Evolutionary conservation across 2,888 invertebrate species (phyloP).

Genomic region (Tiliacea citrago): DNA sequence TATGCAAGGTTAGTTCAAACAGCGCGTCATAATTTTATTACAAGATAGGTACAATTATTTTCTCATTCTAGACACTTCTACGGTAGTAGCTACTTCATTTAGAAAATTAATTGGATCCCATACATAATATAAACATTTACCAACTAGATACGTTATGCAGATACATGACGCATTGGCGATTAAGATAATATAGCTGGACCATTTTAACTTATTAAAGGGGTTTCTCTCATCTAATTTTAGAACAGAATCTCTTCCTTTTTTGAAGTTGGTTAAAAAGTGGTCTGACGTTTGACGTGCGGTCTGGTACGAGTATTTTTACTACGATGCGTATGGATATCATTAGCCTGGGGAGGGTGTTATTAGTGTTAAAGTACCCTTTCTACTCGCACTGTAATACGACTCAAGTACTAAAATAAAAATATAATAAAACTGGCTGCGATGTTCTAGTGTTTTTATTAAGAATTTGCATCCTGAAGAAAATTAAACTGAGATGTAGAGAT

Average conservation of each 20-base stretch:
- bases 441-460: conserved; percentile 42
- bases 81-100: background rate
- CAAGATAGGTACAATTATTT: background rate
- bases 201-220: conserved; percentile 47
- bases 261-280: conserved; percentile 11
- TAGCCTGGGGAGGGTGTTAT: conserved; percentile 42
- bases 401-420: conserved; percentile 42
- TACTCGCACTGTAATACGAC: conserved; percentile 26
- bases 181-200: conserved; percentile 34
- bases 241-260: conserved; percentile 22
- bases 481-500: conserved; percentile 20
- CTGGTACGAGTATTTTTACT: conserved; percentile 33
- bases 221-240: conserved; percentile 43
- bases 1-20: background rate
- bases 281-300: conserved; percentile 12
- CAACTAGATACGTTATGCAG: conserved; percentile 10
- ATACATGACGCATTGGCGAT: conserved; percentile 37
- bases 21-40: background rate
- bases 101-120: conserved; percentile 21
- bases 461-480: conserved; percentile 18
- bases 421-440: conserved; percentile 10
- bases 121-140: conserved; percentile 36
- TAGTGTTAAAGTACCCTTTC: conserved; percentile 45
- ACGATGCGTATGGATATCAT: conserved; percentile 48
- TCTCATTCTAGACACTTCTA: background rate